phyloP scores from a whole-genome alignment of 2,888 invertebrate genomes.

The Corythucha ciliata region DNA sequence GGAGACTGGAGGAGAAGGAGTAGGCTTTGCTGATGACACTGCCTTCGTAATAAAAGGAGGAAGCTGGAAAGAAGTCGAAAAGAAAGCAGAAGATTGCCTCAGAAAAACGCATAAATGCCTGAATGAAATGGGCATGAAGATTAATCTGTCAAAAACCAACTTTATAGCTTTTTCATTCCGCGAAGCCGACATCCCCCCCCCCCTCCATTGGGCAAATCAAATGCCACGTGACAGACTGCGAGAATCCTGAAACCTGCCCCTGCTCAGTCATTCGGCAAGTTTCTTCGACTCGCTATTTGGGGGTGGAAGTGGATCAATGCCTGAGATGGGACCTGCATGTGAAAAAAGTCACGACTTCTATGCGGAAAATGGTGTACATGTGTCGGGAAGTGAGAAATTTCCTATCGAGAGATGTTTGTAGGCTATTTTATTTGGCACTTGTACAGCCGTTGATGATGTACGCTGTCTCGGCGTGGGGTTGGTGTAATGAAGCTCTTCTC shows the following conservation, averaged over 20 bases:
- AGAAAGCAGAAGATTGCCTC: slow-evolving; percentile 2
- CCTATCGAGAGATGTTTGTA: too few species aligned
- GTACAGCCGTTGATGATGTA: too few species aligned
- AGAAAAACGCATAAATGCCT: neutral
- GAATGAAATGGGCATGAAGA: neutral
- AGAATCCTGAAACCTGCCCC: too few species aligned
- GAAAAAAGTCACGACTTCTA: slow-evolving; percentile 3
- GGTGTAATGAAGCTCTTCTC: too few species aligned
- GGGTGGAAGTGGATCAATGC: too few species aligned
- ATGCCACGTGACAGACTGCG: too few species aligned
- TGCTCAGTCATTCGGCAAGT: too few species aligned
- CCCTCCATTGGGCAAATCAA: neutral
- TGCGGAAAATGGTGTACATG: neutral
- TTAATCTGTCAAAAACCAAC: neutral
- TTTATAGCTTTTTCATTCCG: neutral
- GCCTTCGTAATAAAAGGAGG: neutral
- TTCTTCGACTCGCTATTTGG: too few species aligned
- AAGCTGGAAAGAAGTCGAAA: slow-evolving; percentile 2
- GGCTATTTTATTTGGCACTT: too few species aligned
- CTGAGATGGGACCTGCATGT: slow-evolving; percentile 1
- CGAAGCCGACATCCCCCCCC: neutral
- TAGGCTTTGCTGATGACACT: slow-evolving; percentile 4
- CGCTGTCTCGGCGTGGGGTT: too few species aligned
- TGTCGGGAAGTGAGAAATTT: neutral
- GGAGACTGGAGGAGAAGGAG: neutral